A percentile compares a stretch with the other conserved stretches of the same genome.
These are phyloP conservation scores for Harpagifer antarcticus DNA, from an alignment of 2,797 vertebrate species.

Conservation along the genomic window DNA sequence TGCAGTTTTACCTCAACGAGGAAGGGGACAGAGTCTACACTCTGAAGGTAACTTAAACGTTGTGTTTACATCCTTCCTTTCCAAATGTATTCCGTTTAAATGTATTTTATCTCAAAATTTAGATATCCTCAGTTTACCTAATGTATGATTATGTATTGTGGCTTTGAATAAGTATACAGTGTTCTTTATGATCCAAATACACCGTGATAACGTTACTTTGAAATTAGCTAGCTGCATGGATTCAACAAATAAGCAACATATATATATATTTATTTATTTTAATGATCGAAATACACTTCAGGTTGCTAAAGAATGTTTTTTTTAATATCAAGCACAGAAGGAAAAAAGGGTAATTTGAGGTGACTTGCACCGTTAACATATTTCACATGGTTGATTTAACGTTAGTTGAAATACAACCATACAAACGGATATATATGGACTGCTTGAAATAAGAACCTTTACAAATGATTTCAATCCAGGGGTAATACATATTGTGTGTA, in stretches of 20 bases:
- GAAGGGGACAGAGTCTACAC: slow-evolving; percentile 90
- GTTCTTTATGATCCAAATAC: accelerated
- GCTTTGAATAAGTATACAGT: not conserved
- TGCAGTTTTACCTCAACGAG: slow-evolving; percentile 89
- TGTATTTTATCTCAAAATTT: accelerated
- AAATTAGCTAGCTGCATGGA: not conserved
- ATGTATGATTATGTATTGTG: no score
- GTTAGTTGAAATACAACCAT: not conserved
- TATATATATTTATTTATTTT: no score
- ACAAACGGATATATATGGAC: not conserved
- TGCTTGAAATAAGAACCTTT: not conserved
- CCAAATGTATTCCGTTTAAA: not conserved
- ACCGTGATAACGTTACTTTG: not conserved
- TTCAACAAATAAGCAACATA: not conserved
- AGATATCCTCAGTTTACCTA: accelerated
- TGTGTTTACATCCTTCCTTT: slow-evolving; percentile 23
- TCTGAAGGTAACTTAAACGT: slow-evolving; percentile 84
- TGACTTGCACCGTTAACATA: not conserved
- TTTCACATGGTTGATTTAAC: not conserved
- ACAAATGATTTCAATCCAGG: not conserved
- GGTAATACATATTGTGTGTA: not conserved
- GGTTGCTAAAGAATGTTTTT: not conserved
- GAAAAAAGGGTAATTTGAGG: not conserved
- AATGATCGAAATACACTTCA: not conserved
- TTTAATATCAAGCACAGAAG: not conserved